These are phyloP conservation scores for Leptura quadrifasciata DNA, from an alignment of 2,888 invertebrate species.

Conservation along the genomic window DNA sequence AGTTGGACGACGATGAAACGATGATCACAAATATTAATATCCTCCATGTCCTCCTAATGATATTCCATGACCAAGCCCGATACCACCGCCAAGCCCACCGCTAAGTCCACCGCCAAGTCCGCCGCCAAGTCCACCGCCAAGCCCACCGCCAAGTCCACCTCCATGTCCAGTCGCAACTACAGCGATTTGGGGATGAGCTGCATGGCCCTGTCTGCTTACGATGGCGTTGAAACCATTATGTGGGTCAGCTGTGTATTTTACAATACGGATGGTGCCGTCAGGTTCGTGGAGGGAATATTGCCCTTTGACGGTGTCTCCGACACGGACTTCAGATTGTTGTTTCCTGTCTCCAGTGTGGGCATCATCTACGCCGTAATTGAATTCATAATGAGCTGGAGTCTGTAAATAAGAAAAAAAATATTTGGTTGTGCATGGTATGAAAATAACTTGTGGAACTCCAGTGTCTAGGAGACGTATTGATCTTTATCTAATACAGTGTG, in stretches of 20 bases:
- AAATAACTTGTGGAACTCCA: no score
- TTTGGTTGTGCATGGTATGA: no score
- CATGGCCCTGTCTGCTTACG: slow-evolving; percentile 74
- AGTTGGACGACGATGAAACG: slow-evolving; percentile 39
- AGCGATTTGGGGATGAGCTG: slow-evolving; percentile 59
- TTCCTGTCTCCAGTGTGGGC: slow-evolving; percentile 76
- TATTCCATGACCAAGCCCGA: slow-evolving; percentile 46
- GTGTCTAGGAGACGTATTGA: no score
- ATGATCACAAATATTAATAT: slow-evolving; percentile 9
- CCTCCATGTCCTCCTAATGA: slow-evolving; percentile 29
- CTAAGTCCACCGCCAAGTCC: slow-evolving; percentile 46
- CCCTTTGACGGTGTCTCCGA: slow-evolving; percentile 79
- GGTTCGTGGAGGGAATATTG: slow-evolving; percentile 80
- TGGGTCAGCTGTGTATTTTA: slow-evolving; percentile 79
- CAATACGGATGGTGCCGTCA: slow-evolving; percentile 79
- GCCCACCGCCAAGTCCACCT: not conserved
- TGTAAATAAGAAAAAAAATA: slow-evolving; percentile 29
- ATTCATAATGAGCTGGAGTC: slow-evolving; percentile 74
- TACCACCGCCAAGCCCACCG: slow-evolving; percentile 47
- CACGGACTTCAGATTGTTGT: slow-evolving; percentile 75
- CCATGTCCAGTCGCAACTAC: slow-evolving; percentile 40
- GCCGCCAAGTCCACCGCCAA: slow-evolving; percentile 16
- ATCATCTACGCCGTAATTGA: slow-evolving; percentile 77
- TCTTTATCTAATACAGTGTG: no score
- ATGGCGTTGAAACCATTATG: slow-evolving; percentile 79